These are phyloP conservation scores for Hyppa rectilinea DNA, from an alignment of 2,888 invertebrate genomes.

Conservation along the genomic window DNA sequence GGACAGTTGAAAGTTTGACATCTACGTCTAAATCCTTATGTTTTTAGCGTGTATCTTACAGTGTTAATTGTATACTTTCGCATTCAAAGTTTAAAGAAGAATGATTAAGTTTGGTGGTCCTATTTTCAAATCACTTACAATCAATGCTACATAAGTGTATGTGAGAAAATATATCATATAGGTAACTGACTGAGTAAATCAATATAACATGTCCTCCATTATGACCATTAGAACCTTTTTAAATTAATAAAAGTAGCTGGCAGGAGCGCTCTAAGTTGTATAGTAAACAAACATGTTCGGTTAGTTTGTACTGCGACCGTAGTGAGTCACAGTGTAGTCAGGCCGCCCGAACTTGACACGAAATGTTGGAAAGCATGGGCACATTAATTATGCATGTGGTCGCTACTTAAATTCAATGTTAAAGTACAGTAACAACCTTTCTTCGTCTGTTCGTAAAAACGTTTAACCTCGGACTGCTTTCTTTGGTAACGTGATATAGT, in stretches of 20 bases:
- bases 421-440: constrained; percentile 44
- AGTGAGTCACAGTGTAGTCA: constrained; percentile 65
- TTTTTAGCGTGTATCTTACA: neutral
- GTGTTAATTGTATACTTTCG: neutral
- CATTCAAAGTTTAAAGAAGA: too few species aligned
- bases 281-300: constrained; percentile 70
- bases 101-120: neutral
- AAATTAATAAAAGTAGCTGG: constrained; percentile 15
- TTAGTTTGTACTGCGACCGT: constrained; percentile 55
- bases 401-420: constrained; percentile 46
- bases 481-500: constrained; percentile 8
- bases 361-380: constrained; percentile 40
- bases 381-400: constrained; percentile 54
- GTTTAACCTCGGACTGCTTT: constrained; percentile 45
- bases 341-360: constrained; percentile 62
- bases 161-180: neutral
- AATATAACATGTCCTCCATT: constrained; percentile 11
- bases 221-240: constrained; percentile 28
- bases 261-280: constrained; percentile 62
- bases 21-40: neutral
- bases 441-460: constrained; percentile 17
- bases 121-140: neutral
- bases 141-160: neutral
- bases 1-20: neutral
- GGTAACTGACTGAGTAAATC: neutral